These are phyloP conservation scores for Anableps anableps DNA, from an alignment of 2,797 vertebrate genomes.

Conservation along the genomic window DNA sequence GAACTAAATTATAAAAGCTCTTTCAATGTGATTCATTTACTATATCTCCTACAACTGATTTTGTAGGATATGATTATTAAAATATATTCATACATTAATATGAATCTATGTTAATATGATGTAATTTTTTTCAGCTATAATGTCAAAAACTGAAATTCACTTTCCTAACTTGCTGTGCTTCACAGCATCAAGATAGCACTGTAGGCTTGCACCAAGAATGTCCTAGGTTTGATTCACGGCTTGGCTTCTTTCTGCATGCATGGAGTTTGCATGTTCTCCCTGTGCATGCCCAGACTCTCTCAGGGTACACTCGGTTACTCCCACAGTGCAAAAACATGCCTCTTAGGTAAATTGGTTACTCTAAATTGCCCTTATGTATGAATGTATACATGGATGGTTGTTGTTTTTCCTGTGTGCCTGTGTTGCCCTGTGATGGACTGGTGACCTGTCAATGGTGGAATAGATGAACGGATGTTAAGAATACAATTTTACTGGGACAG, in stretches of 20 bases:
- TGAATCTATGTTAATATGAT: background rate
- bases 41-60: background rate
- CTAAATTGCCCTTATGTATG: background rate
- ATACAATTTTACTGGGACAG: too few species aligned
- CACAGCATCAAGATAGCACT: too few species aligned
- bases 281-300: too few species aligned
- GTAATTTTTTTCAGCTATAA: background rate
- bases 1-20: constrained; percentile 23
- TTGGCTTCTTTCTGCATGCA: background rate
- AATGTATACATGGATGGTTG: too few species aligned
- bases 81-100: background rate
- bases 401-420: too few species aligned
- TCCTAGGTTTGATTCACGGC: background rate
- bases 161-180: background rate
- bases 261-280: background rate
- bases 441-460: too few species aligned
- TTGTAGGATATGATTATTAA: background rate
- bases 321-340: background rate
- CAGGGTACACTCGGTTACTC: too few species aligned
- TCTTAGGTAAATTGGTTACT: background rate
- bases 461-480: too few species aligned
- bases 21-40: constrained; percentile 17
- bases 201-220: too few species aligned
- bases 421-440: too few species aligned
- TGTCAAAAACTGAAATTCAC: background rate